A percentile compares a stretch with the other conserved stretches of the same genome.
Evolutionary conservation across 1,140 invertebrate species (phyloP).

Genomic region (Pseudomyrmex concolor): DNA sequence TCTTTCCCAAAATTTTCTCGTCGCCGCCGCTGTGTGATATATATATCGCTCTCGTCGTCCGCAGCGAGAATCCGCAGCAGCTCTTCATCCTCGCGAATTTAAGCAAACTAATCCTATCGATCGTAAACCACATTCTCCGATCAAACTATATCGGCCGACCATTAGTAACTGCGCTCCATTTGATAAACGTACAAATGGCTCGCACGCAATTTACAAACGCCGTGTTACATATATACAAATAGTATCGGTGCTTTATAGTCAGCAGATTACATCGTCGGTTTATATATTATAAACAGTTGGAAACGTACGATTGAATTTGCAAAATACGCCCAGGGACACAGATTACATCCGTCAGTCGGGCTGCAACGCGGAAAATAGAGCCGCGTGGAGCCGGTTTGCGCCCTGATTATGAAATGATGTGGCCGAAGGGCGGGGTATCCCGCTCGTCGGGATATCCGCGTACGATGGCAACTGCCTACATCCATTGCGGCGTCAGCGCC

Average conservation of each 20-base stretch:
- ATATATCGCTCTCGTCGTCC: constrained; percentile 5
- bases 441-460: constrained; percentile 63
- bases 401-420: constrained; percentile 83
- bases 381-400: constrained; percentile 78
- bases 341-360: constrained; percentile 69
- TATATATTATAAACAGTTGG: constrained; percentile 56
- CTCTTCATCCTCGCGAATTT: constrained; percentile 9
- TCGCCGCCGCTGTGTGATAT: background rate
- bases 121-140: constrained; percentile 56
- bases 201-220: constrained; percentile 48
- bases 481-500: constrained; percentile 78
- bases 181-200: constrained; percentile 59
- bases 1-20: constrained; percentile 36
- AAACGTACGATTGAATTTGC: constrained; percentile 61
- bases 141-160: constrained; percentile 51
- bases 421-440: constrained; percentile 73
- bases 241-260: constrained; percentile 45
- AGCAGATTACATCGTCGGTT: constrained; percentile 52
- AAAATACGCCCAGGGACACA: constrained; percentile 61
- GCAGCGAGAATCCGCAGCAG: no score
- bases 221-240: constrained; percentile 52
- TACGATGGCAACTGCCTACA: constrained; percentile 78
- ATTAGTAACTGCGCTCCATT: constrained; percentile 55
- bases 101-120: constrained; percentile 45
- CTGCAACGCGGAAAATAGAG: constrained; percentile 60